phyloP scores from a whole-genome alignment of 2,888 invertebrate genomes.

The Unio delphinus region DNA sequence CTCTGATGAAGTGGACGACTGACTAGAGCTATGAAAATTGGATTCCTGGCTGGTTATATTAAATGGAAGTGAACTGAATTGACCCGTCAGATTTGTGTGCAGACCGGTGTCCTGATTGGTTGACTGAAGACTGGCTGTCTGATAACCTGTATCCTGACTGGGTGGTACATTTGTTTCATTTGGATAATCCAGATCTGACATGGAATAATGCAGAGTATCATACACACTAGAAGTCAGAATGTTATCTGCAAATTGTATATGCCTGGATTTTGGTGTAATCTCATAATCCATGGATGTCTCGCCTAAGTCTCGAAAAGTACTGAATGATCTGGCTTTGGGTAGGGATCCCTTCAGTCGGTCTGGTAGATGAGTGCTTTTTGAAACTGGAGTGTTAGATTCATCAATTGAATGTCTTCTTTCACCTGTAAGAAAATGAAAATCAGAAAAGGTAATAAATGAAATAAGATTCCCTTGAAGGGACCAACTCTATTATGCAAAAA shows the following conservation, averaged over 20 bases:
- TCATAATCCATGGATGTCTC: constrained; percentile 45
- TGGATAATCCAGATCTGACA: constrained; percentile 38
- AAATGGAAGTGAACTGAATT: constrained; percentile 50
- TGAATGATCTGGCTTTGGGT: background rate
- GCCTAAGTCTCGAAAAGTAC: constrained; percentile 23
- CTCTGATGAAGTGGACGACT: constrained; percentile 16
- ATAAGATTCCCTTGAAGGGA: no score
- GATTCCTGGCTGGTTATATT: constrained; percentile 39
- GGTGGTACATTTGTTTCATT: constrained; percentile 40
- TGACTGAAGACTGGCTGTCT: constrained; percentile 62
- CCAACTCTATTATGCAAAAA: no score
- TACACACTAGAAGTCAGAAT: constrained; percentile 43
- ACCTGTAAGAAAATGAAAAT: no score
- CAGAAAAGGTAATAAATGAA: no score
- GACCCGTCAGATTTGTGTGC: constrained; percentile 52
- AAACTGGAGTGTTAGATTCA: no score
- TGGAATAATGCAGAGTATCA: constrained; percentile 40
- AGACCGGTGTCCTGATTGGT: constrained; percentile 55
- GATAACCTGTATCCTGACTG: constrained; percentile 67
- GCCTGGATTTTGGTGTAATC: constrained; percentile 16
- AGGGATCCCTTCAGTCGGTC: no score
- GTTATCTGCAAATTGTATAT: constrained; percentile 29
- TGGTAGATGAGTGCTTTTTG: no score
- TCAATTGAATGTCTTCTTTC: no score
- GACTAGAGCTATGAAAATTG: constrained; percentile 15